A percentile compares a stretch with the other conserved stretches of the same genome.
Conservation (phyloP, 1,140 invertebrate species). For the Bombus pascuorum region DNA sequence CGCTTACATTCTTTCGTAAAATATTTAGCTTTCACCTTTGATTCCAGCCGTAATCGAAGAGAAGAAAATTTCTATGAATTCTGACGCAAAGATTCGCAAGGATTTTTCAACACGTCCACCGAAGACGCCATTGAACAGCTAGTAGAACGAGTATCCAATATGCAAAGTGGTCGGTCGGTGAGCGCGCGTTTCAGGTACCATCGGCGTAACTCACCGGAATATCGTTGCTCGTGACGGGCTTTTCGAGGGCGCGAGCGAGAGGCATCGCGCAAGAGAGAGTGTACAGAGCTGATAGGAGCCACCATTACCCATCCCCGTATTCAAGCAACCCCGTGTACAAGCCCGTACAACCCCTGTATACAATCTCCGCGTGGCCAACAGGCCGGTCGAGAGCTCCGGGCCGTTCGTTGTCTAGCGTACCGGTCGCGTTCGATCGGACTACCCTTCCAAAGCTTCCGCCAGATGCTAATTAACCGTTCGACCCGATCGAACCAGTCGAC, state of each 20-base stretch:
- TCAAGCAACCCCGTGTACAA: conserved; percentile 32
- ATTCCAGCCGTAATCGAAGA: too few species aligned
- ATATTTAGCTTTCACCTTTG: too few species aligned
- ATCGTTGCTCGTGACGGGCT: conserved; percentile 54
- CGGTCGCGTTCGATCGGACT: conserved; percentile 42
- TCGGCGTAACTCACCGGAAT: conserved; percentile 56
- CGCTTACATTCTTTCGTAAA: too few species aligned
- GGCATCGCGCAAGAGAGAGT: conserved; percentile 35
- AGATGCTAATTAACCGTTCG: conserved; percentile 39
- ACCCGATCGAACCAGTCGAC: too few species aligned
- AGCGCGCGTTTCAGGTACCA: conserved; percentile 39
- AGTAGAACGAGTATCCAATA: conserved; percentile 52
- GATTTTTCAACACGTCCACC: not conserved
- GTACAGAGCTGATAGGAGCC: conserved; percentile 66
- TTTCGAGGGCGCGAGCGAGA: conserved; percentile 13
- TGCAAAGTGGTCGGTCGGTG: conserved; percentile 57
- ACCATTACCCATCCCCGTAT: conserved; percentile 67
- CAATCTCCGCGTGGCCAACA: conserved; percentile 57
- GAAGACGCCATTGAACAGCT: conserved; percentile 30
- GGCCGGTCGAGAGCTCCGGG: conserved; percentile 30
- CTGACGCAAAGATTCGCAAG: not conserved
- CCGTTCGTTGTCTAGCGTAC: conserved; percentile 42
- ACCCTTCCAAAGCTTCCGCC: conserved; percentile 9
- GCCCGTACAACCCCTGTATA: conserved; percentile 55
- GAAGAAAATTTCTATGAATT: not conserved